Conservation (phyloP, 2,888 invertebrate genomes). For the Macroteleia sp. region DNA sequence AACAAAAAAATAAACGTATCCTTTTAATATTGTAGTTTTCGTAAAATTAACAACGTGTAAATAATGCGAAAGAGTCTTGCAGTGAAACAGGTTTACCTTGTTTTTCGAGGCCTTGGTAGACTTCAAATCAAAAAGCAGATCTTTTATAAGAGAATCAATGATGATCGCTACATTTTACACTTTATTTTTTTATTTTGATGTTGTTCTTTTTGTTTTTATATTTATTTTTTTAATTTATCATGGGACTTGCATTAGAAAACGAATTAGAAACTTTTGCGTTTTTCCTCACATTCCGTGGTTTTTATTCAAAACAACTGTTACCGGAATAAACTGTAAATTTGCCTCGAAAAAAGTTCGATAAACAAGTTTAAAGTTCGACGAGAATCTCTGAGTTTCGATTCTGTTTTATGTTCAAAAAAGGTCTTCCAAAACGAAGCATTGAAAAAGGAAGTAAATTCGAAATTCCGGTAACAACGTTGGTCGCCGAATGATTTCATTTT, state of each 20-base stretch:
- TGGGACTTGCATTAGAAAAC: slow-evolving; percentile 49
- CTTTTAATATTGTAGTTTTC: slow-evolving; percentile 54
- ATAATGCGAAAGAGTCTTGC: slow-evolving; percentile 44
- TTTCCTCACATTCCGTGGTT: slow-evolving; percentile 12
- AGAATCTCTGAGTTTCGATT: not conserved
- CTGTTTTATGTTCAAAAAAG: no score
- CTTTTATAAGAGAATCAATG: slow-evolving; percentile 51
- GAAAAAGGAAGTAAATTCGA: not conserved
- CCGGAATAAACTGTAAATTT: slow-evolving; percentile 14
- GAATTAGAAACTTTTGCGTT: slow-evolving; percentile 22
- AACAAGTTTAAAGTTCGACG: slow-evolving; percentile 5
- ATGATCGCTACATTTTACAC: slow-evolving; percentile 30
- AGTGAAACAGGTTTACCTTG: slow-evolving; percentile 56
- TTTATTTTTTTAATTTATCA: no score
- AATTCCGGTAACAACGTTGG: slow-evolving; percentile 37
- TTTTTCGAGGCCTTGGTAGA: slow-evolving; percentile 59
- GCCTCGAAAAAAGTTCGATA: slow-evolving; percentile 36
- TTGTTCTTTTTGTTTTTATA: no score
- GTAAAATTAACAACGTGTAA: slow-evolving; percentile 48
- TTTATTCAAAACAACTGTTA: slow-evolving; percentile 29
- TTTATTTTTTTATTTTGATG: no score
- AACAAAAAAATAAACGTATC: slow-evolving; percentile 14
- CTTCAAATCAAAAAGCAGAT: slow-evolving; percentile 55
- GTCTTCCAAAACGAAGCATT: slow-evolving; percentile 31
- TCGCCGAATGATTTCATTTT: slow-evolving; percentile 10